Conservation (phyloP, 2,797 vertebrate genomes). For the Luscinia megarhynchos region DNA sequence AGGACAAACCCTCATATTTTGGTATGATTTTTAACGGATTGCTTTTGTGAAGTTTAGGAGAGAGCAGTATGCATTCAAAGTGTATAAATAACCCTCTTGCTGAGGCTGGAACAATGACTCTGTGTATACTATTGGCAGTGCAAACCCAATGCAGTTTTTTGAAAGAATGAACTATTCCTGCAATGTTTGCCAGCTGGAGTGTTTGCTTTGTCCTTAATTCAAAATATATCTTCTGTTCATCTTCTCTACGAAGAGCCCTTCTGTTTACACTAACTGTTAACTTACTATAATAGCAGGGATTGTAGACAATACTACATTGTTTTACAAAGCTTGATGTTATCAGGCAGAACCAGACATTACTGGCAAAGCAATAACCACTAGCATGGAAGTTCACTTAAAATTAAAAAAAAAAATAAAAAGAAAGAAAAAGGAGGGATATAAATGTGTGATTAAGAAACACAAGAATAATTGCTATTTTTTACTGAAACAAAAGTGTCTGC, state of each 20-base stretch:
- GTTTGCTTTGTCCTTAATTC: conserved; percentile 50
- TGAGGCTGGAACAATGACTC: conserved; percentile 63
- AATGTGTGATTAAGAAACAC: neutral
- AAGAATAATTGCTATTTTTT: conserved; percentile 8
- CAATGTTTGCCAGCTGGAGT: conserved; percentile 45
- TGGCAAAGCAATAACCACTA: conserved; percentile 8
- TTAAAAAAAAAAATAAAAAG: neutral
- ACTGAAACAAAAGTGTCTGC: neutral
- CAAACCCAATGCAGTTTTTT: neutral
- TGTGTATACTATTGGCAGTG: conserved; percentile 53
- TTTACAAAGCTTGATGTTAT: conserved; percentile 31
- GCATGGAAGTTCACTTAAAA: neutral
- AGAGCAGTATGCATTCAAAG: neutral
- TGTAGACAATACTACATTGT: conserved; percentile 47
- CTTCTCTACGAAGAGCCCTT: conserved; percentile 36
- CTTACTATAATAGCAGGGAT: neutral
- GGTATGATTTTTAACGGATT: neutral
- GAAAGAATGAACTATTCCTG: conserved; percentile 48
- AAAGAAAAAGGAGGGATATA: neutral
- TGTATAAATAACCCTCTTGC: conserved; percentile 61
- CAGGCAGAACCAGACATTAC: conserved; percentile 10
- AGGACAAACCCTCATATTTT: neutral
- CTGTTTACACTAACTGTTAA: conserved; percentile 54
- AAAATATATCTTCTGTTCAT: conserved; percentile 63
- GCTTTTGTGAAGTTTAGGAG: neutral